Evolutionary conservation across 2,113 vertebrate species (phyloP).

Genomic region (Oxygymnocypris stewartii): DNA sequence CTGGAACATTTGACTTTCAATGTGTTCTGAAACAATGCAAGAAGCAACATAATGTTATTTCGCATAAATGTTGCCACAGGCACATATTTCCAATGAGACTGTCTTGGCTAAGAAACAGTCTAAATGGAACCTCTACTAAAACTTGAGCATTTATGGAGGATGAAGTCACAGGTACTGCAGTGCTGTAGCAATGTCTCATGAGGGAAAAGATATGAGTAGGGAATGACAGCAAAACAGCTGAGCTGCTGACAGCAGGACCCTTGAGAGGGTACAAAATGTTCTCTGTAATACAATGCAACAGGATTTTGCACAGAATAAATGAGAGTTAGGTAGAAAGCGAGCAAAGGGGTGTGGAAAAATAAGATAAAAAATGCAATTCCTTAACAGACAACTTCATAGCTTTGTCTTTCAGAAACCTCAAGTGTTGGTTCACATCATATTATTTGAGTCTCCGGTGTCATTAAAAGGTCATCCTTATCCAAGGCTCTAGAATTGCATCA

Average conservation of each 20-base stretch:
- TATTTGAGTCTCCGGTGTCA: not conserved
- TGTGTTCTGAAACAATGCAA: not conserved
- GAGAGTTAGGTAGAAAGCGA: not conserved
- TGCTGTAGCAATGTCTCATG: conserved; percentile 14
- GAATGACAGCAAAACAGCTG: not conserved
- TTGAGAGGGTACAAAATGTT: conserved; percentile 14
- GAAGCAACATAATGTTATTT: not conserved
- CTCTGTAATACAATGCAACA: not conserved
- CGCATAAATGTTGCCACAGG: not conserved
- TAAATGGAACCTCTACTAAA: not conserved
- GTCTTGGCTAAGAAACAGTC: not conserved
- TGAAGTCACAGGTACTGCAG: not conserved
- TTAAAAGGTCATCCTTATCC: conserved; percentile 9
- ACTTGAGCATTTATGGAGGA: conserved; percentile 4
- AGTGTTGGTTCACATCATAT: conserved; percentile 41
- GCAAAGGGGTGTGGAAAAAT: not conserved
- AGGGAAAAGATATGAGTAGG: not conserved
- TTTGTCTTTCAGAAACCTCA: conserved; percentile 27
- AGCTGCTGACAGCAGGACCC: conserved; percentile 17
- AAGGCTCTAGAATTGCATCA: conserved; percentile 14
- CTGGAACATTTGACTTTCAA: not conserved
- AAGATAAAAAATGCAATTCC: not conserved
- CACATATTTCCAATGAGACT: not conserved
- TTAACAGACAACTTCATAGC: conserved; percentile 2
- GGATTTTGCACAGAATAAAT: not conserved